Evolutionary conservation across 2,888 invertebrate genomes (phyloP).

Genomic region (Beris chalybata): DNA sequence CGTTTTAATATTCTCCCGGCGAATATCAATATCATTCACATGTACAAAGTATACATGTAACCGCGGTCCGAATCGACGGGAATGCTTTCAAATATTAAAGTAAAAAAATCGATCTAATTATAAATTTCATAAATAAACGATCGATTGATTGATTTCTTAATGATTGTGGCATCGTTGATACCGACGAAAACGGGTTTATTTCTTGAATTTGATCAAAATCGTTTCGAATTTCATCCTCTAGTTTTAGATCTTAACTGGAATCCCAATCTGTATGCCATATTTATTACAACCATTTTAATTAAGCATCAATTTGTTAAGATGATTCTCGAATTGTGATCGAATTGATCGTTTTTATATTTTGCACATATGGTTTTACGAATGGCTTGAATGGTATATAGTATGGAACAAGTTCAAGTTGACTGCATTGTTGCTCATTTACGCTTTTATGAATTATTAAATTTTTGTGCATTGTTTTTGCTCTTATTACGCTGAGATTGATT

Average conservation of each 20-base stretch:
- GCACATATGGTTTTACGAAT: too few species aligned
- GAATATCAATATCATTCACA: constrained; percentile 42
- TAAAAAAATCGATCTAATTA: constrained; percentile 28
- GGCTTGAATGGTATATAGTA: too few species aligned
- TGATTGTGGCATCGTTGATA: constrained; percentile 1
- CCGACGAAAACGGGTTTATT: too few species aligned
- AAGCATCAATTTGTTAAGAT: constrained; percentile 55
- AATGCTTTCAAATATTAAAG: not conserved
- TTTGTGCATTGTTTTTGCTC: too few species aligned
- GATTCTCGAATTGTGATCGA: constrained; percentile 18
- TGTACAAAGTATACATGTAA: constrained; percentile 15
- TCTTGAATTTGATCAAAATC: too few species aligned
- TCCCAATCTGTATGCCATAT: constrained; percentile 57
- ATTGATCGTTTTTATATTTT: too few species aligned
- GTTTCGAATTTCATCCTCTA: too few species aligned
- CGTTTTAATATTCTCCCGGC: constrained; percentile 42
- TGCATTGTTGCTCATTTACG: constrained; percentile 9
- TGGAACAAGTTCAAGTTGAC: not conserved
- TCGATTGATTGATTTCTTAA: constrained; percentile 21
- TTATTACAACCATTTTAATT: constrained; percentile 58
- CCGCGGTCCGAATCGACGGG: constrained; percentile 17
- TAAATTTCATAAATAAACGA: constrained; percentile 19
- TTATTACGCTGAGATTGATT: not conserved
- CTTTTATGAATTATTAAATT: constrained; percentile 21
- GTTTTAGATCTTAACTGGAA: constrained; percentile 45